Evolutionary conservation across 2,797 vertebrate genomes (phyloP), one percentile per base, ranked within the genome.

Genomic region (Epinephelus awoara): DNA sequence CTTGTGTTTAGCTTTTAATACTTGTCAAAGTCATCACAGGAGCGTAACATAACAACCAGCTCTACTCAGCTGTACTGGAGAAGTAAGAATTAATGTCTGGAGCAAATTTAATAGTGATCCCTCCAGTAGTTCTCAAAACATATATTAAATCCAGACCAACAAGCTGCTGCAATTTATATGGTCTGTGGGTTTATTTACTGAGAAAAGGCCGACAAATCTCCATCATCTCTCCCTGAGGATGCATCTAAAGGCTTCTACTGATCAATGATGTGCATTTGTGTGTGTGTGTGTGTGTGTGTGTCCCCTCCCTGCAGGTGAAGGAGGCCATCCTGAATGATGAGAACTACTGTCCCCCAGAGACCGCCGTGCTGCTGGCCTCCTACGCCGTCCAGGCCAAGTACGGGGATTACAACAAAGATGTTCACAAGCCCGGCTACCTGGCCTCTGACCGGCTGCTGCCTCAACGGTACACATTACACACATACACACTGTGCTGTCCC

Each of bases 321-420:
- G 97, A 98, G 94, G 97, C 97, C 0, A 97, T 98, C 57, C 92
- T 98, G 94, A 98, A 97, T 56, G 97, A 98, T 85, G 97, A 98
- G 92, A 97, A 97, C 88, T 98, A 98, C 92, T 98, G 97, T 80
- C 97, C 97, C 47, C 97, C 97, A 61, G 97, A 98, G 95, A 98
- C 97, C 4, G 97, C 97, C 0, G 97, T 98, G 84, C 95, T 98
- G 61, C 89, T 98, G 87, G 97, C 97, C 65, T 98, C 97, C 29
- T 98, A 98, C 21, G 96, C 97, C 52, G 97, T 98, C 52, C 97
- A 98, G 88, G 96, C 97, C 85, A 98, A 98, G 64, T 98, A 97
- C 5, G 97, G 94, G 54, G 97, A 98, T 85, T 96, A 96, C 88
- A 97, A 86, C 93, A 97, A 96, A 89, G 97, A 98, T 65, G 67